phyloP scores from a whole-genome alignment of 2,888 invertebrate genomes.

The Caenorhabditis macrosperma region DNA sequence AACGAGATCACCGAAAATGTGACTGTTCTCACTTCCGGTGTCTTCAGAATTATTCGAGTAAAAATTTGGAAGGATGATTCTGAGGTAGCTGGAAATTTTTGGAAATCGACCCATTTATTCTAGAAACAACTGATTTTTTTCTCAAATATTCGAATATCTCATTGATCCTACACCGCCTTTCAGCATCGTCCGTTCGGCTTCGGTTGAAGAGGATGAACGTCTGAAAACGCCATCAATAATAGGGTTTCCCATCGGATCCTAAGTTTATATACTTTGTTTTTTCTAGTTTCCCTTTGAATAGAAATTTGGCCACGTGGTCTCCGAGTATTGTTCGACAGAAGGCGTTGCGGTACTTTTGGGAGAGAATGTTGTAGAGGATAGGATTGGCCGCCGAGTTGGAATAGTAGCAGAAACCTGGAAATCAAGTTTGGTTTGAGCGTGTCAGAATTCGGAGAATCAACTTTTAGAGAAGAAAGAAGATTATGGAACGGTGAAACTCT shows the following conservation, averaged over 20 bases:
- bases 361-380: constrained; percentile 85
- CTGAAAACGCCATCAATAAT: not conserved
- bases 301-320: constrained; percentile 46
- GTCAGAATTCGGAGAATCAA: not conserved
- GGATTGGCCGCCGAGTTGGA: constrained; percentile 85
- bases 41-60: too few species aligned
- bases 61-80: too few species aligned
- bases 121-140: too few species aligned
- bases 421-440: not conserved
- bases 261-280: constrained; percentile 6
- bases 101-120: too few species aligned
- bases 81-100: too few species aligned
- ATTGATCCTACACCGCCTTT: not conserved
- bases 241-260: not conserved
- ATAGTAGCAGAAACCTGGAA: constrained; percentile 76
- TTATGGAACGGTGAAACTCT: too few species aligned
- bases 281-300: constrained; percentile 16
- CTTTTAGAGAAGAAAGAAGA: too few species aligned
- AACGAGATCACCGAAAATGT: too few species aligned
- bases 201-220: not conserved
- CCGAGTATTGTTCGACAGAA: constrained; percentile 81
- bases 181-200: not conserved
- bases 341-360: constrained; percentile 84
- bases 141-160: not conserved
- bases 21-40: too few species aligned